phyloP scores from a whole-genome alignment of 2,888 invertebrate species.

The Agrochola lychnidis region DNA sequence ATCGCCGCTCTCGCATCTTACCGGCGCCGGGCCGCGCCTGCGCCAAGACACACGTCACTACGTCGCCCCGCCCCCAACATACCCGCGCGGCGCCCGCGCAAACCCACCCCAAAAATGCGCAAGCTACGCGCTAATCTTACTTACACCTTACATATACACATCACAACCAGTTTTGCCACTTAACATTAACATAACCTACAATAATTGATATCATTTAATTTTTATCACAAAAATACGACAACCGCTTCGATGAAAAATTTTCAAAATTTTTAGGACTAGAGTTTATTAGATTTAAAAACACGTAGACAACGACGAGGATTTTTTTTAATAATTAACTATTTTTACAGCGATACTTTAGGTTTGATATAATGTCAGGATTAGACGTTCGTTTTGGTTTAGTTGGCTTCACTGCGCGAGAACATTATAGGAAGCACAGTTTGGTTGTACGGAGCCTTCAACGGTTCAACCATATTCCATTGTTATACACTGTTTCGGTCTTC shows the following conservation, averaged over 20 bases:
- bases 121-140: constrained; percentile 72
- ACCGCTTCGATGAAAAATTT: constrained; percentile 90
- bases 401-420: constrained; percentile 80
- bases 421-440: constrained; percentile 87
- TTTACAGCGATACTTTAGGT: constrained; percentile 72
- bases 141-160: constrained; percentile 89
- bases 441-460: constrained; percentile 80
- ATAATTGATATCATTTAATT: constrained; percentile 74
- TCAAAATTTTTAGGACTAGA: constrained; percentile 78
- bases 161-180: constrained; percentile 91
- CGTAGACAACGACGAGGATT: constrained; percentile 83
- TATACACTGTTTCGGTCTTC: constrained; percentile 81
- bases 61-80: constrained; percentile 80
- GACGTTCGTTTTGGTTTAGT: constrained; percentile 64
- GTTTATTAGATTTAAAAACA: constrained; percentile 70
- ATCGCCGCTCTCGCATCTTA: constrained; percentile 90
- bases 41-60: constrained; percentile 87
- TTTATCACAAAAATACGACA: constrained; percentile 90
- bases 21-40: constrained; percentile 90
- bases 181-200: constrained; percentile 74
- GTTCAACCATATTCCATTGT: constrained; percentile 91
- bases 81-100: constrained; percentile 83
- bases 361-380: constrained; percentile 59
- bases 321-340: constrained; percentile 71
- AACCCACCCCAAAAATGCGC: constrained; percentile 66